Evolutionary conservation across 2,797 vertebrate species (phyloP).

Genomic region (Carcharodon carcharias): DNA sequence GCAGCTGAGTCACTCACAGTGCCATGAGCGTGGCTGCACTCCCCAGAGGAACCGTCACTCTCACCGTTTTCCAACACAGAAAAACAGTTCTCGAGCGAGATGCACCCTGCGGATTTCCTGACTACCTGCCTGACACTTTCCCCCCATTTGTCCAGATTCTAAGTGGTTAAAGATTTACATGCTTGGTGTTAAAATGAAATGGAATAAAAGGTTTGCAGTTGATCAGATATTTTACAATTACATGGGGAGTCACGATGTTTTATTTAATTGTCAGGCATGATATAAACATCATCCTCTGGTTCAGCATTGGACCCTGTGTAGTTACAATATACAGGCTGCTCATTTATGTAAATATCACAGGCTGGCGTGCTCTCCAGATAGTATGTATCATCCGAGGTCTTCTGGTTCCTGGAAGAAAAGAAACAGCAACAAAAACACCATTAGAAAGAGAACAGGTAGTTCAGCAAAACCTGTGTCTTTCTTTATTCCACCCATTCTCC

Average conservation of each 20-base stretch:
- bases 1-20: too few species aligned
- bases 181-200: neutral
- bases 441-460: neutral
- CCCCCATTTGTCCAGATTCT: too few species aligned
- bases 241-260: neutral
- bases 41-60: too few species aligned
- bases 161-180: too few species aligned
- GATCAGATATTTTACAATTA: neutral
- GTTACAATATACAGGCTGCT: slow-evolving; percentile 10
- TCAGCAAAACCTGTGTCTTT: neutral
- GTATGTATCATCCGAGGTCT: neutral
- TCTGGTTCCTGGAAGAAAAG: neutral
- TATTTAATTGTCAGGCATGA: neutral
- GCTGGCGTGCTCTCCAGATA: neutral
- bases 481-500: neutral
- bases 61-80: too few species aligned
- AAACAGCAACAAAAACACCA: neutral
- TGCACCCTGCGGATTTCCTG: too few species aligned
- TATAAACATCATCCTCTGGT: neutral
- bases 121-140: too few species aligned
- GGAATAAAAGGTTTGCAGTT: neutral
- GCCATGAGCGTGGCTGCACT: too few species aligned
- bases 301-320: neutral
- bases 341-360: neutral
- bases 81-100: too few species aligned